Percentiles rank a stretch among this genome's conserved stretches.
These are phyloP conservation scores for Alloplasta piceator DNA, from an alignment of 2,888 invertebrate species.

Conservation along the genomic window DNA sequence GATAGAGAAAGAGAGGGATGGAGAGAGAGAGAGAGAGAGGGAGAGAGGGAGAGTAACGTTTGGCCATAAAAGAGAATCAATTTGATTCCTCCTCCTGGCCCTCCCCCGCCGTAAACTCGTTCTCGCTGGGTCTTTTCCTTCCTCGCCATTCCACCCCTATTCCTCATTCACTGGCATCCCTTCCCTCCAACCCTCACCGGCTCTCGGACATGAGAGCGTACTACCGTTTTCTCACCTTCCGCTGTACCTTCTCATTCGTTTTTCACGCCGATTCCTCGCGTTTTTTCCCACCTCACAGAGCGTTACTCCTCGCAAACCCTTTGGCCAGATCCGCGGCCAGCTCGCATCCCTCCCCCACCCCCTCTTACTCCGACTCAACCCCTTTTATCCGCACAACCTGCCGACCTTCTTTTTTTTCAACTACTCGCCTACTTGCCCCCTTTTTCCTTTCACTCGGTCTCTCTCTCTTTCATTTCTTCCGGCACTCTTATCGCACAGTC, in stretches of 20 bases:
- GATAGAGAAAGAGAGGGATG: constrained; percentile 21
- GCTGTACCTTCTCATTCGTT: constrained; percentile 64
- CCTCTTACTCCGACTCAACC: constrained; percentile 66
- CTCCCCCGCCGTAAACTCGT: constrained; percentile 42
- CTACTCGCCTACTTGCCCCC: constrained; percentile 24
- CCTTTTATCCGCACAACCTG: constrained; percentile 65
- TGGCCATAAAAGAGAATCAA: constrained; percentile 82
- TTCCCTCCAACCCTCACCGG: constrained; percentile 62
- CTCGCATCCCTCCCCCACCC: constrained; percentile 44
- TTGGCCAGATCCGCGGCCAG: constrained; percentile 53
- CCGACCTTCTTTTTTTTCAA: constrained; percentile 62
- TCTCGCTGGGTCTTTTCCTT: constrained; percentile 24
- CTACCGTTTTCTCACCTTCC: constrained; percentile 60
- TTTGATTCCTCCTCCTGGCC: constrained; percentile 76
- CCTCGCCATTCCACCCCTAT: constrained; percentile 42
- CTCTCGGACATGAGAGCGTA: background rate
- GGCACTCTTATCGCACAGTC: background rate
- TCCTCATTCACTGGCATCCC: constrained; percentile 61
- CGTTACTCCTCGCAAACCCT: constrained; percentile 41
- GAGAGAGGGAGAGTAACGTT: constrained; percentile 76
- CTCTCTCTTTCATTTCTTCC: constrained; percentile 17
- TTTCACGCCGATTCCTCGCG: constrained; percentile 42
- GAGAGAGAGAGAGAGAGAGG: constrained; percentile 71
- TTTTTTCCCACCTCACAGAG: constrained; percentile 56
- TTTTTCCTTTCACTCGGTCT: constrained; percentile 6